Evolutionary conservation across 2,888 invertebrate genomes (phyloP), one percentile per base, ranked within the genome.

Genomic region (Gordius sp.): DNA sequence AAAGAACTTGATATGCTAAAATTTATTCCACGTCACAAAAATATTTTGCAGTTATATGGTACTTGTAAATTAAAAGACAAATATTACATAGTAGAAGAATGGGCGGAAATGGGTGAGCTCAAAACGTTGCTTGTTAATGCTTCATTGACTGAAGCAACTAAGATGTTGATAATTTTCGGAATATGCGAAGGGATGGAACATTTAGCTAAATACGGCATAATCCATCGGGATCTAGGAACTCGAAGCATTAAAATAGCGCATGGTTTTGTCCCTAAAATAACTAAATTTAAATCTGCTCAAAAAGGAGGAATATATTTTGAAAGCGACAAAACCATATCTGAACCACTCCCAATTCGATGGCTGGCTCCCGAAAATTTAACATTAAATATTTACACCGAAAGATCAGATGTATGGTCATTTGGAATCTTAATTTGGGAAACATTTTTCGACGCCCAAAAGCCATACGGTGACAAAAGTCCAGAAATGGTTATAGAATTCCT

Each of bases 221-320:
- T 47, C 20, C 47, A 47, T 47, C 8, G 47, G 20, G 47, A 47
- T 47, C 47, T 47, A 47, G 47, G 47, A 20, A 23, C 47, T 47
- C 13, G 47, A 20, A 47, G 47, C 20, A 23, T 47, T n/a, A 47
- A 8, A 20, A 4, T 47, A 20, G 20, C 47, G 4, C 16, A 47
- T 4, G 47, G 20, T 47, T 20, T n/a, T 4, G 20, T 23, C 4
- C 47, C 47, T 4, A 47, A 47, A 47, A 47, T 47, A n/a, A n/a
- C 4, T 4, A 47, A 47, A 4, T 47, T 47, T 20, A 47, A 47
- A 20, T 18, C 20, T 13, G 47, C 47, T 4, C 8, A 20, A 20
- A n/a, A 8, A 47, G 47, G 20, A 4, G 23, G 13, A 8, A 47
- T 20, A 47, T 20, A n/a, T n/a, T 8, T 33, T 33, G 39, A 33